phyloP scores from a whole-genome alignment of 1,140 invertebrate species.

The Drosophila lacteicornis region DNA sequence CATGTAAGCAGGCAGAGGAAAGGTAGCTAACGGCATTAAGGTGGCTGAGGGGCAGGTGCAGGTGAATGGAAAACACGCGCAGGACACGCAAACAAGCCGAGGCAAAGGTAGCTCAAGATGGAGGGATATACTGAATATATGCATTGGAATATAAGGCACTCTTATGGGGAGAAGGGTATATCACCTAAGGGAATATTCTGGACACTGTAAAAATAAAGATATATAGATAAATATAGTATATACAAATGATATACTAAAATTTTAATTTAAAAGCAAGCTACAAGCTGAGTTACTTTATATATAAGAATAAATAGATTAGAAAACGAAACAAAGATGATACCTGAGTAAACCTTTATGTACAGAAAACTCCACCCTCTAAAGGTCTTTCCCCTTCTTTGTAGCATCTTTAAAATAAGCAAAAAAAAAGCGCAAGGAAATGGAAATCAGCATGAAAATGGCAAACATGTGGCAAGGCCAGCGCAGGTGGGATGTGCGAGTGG shows the following conservation, averaged over 20 bases:
- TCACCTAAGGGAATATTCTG: not conserved
- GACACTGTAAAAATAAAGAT: no score
- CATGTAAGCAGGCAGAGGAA: conserved; percentile 33
- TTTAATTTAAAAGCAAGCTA: no score
- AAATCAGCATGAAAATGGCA: conserved; percentile 50
- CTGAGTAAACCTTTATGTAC: no score
- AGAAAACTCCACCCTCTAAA: not conserved
- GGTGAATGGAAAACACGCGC: conserved; percentile 27
- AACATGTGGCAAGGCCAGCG: conserved; percentile 49
- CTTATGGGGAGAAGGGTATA: not conserved
- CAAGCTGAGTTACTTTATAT: no score
- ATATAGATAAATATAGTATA: no score
- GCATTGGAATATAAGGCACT: conserved; percentile 11
- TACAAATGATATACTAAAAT: no score
- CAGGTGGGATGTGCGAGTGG: conserved; percentile 1
- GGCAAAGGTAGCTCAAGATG: conserved; percentile 14
- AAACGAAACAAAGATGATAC: not conserved
- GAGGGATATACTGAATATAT: conserved; percentile 14
- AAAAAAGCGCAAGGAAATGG: conserved; percentile 9
- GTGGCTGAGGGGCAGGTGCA: not conserved
- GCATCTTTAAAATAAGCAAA: not conserved
- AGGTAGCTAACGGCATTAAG: not conserved
- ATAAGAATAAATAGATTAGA: no score
- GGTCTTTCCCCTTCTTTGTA: no score
- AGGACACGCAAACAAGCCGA: conserved; percentile 11